Base-by-base conservation (phyloP, 37 sponge, comb jelly and placozoan genomes). In the Tethya wilhelma region DNA sequence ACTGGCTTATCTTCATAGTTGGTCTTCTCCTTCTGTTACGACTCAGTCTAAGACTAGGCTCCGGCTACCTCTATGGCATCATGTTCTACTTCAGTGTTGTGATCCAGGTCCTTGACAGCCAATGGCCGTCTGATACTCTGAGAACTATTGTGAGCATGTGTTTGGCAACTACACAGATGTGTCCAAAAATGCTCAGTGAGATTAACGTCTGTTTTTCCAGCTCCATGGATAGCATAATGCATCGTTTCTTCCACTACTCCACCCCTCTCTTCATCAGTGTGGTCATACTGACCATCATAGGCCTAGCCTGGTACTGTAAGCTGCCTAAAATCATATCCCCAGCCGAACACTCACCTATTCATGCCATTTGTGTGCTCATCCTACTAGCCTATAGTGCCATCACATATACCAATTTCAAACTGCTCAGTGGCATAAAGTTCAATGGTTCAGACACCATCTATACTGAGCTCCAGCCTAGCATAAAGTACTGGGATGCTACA, bases 61-160 rank as follows among this genome's bases (percentile, higher is more conserved):
- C 85, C 7, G 85, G 85, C 1, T 46, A 46, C 59, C 34, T 85
- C 26, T 77, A 85, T 68, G 60, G 85, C 25, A 32, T 85, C n/a
- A 29, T 85, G 4, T 85, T 68, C 49, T 85, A 67, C 71, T 85
- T 69, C 71, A 77, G 85, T 85, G 85, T 85, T 2, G 14, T 75
- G 14, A 43, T 28, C 11, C 59, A 66, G n/a, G 57, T 76, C 44
- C 43, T 60, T n/a, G n/a, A 57, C 39, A 58, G 7, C 36, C 22
- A 4, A 1, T 23, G 39, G 5, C 39, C 44, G 22, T 23, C 39
- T 26, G 1, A 22, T 32, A 41, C 20, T 25, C 44, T 63, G 30
- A 14, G 32, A 43, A 37, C 60, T 4, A 17, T 63, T 8, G 32
- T 77, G 30, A 23, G 7, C 64, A 26, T 63, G 37, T 43, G 46